Percentiles rank a stretch among this genome's conserved stretches.
Evolutionary conservation across 2,113 vertebrate genomes (phyloP).

Genomic region (Oreochromis spilurus): DNA sequence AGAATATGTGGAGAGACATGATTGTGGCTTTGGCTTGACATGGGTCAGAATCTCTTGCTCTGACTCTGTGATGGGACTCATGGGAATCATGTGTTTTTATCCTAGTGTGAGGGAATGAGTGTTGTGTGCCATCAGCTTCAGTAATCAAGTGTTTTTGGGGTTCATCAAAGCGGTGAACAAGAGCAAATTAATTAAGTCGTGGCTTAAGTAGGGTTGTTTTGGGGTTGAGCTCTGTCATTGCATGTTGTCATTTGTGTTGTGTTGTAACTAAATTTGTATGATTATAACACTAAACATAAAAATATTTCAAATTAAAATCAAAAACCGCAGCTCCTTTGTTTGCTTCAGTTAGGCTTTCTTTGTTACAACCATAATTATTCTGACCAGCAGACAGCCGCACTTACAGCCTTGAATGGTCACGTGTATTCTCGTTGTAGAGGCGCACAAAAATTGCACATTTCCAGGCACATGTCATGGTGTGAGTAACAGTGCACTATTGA

Average conservation of each 20-base stretch:
- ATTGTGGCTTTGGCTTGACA: background rate
- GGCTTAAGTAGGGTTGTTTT: background rate
- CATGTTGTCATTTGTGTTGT: background rate
- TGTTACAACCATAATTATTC: background rate
- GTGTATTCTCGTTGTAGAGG: background rate
- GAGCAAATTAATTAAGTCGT: background rate
- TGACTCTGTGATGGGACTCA: background rate
- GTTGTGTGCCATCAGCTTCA: background rate
- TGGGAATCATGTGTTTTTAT: background rate
- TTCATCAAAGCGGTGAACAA: background rate
- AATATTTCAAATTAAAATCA: background rate
- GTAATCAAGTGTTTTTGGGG: background rate
- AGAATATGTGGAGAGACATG: background rate
- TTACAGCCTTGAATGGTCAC: background rate
- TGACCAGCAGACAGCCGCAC: background rate
- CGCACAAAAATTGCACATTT: background rate
- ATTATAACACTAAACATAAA: background rate
- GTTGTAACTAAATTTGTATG: background rate
- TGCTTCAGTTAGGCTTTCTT: background rate
- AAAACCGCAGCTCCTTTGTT: background rate
- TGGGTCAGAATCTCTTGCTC: background rate
- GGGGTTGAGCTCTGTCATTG: background rate
- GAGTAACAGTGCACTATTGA: background rate
- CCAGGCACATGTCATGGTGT: background rate
- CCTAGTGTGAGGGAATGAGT: background rate